Conservation (phyloP, 1,140 invertebrate genomes). For the Druon quercuslanigerum region DNA sequence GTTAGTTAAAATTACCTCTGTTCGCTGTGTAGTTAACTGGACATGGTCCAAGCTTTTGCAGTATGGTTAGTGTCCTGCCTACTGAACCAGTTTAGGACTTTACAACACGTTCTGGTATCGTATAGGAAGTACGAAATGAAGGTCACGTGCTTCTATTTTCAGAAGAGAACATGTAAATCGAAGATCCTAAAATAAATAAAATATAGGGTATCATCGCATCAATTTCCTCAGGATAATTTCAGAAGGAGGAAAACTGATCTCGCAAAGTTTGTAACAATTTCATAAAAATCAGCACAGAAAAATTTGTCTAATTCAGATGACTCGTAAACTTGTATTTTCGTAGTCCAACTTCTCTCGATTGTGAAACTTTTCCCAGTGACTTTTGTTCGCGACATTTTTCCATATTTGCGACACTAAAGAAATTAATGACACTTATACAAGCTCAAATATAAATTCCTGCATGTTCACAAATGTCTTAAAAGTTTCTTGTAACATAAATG, state of each 20-base stretch:
- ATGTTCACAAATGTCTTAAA: background rate
- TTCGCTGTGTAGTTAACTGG: constrained; percentile 14
- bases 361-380: background rate
- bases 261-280: constrained; percentile 4
- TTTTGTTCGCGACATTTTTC: constrained; percentile 11
- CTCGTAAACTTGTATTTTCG: constrained; percentile 25
- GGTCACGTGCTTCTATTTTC: background rate
- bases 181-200: too few species aligned
- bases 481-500: background rate
- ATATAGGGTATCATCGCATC: too few species aligned
- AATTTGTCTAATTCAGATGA: background rate
- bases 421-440: constrained; percentile 4
- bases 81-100: constrained; percentile 5
- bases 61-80: constrained; percentile 2
- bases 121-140: background rate
- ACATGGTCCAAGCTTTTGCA: constrained; percentile 15
- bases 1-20: background rate
- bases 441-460: background rate
- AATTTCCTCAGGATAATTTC: background rate
- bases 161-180: background rate
- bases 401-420: background rate
- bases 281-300: constrained; percentile 9
- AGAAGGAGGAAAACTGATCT: background rate
- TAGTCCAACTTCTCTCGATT: background rate
- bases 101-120: constrained; percentile 6